These are phyloP conservation scores for Oscheius myriophilus DNA, from an alignment of 2,888 invertebrate species.

Conservation along the genomic window DNA sequence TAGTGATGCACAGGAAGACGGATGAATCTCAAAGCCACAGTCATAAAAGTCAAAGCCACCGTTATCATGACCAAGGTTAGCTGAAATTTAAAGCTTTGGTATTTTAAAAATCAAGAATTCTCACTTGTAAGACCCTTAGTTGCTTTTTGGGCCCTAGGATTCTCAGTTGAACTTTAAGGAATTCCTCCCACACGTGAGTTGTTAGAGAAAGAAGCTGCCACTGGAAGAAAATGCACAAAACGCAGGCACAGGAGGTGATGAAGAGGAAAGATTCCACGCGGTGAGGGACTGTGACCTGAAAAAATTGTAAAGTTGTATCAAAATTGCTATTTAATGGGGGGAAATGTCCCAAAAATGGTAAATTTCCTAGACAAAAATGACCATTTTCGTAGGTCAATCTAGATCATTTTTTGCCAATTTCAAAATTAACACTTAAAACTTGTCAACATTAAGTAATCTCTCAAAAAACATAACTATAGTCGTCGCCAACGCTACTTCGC, in stretches of 20 bases:
- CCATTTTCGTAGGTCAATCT: too few species aligned
- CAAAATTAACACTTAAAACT: too few species aligned
- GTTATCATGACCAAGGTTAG: not conserved
- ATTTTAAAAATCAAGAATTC: not conserved
- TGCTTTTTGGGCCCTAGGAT: constrained; percentile 40
- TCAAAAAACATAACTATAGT: too few species aligned
- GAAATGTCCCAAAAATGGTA: too few species aligned
- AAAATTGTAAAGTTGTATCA: not conserved
- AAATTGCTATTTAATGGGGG: too few species aligned
- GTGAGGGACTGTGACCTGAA: constrained; percentile 28
- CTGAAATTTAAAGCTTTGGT: not conserved
- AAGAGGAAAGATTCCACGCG: constrained; percentile 36
- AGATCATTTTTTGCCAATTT: too few species aligned
- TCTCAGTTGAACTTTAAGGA: constrained; percentile 33
- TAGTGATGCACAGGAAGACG: constrained; percentile 16
- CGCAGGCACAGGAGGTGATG: constrained; percentile 32
- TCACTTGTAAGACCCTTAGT: constrained; percentile 39
- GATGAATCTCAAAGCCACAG: constrained; percentile 5
- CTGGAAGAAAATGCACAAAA: constrained; percentile 37
- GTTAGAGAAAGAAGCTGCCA: constrained; percentile 33
- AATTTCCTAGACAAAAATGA: too few species aligned
- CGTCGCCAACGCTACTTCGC: too few species aligned
- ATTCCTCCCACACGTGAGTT: constrained; percentile 46
- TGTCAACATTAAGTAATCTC: too few species aligned
- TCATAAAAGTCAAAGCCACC: not conserved